These are phyloP conservation scores for Poecilobothrus nobilitatus DNA, from an alignment of 2,888 invertebrate genomes.

Conservation along the genomic window DNA sequence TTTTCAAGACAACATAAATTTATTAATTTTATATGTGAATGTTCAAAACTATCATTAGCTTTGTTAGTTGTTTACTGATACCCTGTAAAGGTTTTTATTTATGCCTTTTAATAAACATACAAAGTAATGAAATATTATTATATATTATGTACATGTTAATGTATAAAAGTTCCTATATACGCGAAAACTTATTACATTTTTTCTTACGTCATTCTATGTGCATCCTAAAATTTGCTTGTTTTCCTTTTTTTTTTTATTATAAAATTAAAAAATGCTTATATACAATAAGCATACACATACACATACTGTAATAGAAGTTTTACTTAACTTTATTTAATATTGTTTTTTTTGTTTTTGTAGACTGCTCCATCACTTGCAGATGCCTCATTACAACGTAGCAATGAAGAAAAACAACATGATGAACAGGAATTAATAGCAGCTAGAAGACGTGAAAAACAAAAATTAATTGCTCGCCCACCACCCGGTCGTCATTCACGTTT, in stretches of 20 bases:
- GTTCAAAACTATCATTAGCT: no score
- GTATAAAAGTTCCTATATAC: no score
- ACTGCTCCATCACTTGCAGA: slow-evolving; percentile 66
- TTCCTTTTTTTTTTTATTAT: neutral
- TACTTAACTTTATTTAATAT: neutral
- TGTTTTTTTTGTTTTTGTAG: slow-evolving; percentile 22
- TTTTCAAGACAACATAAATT: no score
- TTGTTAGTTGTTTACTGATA: no score
- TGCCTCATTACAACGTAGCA: slow-evolving; percentile 65
- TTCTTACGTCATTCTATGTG: no score
- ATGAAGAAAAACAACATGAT: slow-evolving; percentile 75
- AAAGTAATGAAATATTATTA: no score
- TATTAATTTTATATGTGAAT: no score
- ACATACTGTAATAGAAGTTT: neutral
- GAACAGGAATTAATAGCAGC: slow-evolving; percentile 69
- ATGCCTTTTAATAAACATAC: no score
- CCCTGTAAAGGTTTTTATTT: no score
- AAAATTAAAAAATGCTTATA: no score
- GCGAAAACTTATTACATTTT: neutral
- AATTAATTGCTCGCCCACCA: slow-evolving; percentile 35
- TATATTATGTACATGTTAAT: no score
- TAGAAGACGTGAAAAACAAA: slow-evolving; percentile 59
- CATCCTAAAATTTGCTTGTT: neutral
- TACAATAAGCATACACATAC: no score
- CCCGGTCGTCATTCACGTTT: slow-evolving; percentile 73